A percentile compares a stretch with the other conserved stretches of the same genome.
phyloP scores from a whole-genome alignment of 2,888 invertebrate genomes.

The Neoitamus cyanurus region DNA sequence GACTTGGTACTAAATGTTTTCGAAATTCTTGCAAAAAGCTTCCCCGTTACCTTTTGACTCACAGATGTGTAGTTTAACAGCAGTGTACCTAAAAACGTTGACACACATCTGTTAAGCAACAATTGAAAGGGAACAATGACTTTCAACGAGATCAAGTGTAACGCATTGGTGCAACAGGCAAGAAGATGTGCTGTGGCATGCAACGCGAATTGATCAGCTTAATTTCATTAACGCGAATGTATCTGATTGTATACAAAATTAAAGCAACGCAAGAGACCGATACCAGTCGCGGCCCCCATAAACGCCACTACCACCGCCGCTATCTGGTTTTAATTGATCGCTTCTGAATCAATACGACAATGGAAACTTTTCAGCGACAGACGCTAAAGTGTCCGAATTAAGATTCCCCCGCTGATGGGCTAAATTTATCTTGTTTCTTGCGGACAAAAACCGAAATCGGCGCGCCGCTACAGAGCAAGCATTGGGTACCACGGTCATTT shows the following conservation, averaged over 20 bases:
- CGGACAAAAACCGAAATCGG: not conserved
- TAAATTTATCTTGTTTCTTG: constrained; percentile 4
- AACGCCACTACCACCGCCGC: not conserved
- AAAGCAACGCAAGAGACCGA: not conserved
- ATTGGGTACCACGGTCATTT: not conserved
- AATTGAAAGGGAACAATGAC: not conserved
- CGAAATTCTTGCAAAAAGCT: not conserved
- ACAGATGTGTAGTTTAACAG: not conserved
- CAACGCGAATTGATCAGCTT: not conserved
- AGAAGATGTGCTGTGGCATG: not conserved
- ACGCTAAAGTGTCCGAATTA: constrained; percentile 25
- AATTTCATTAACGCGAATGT: constrained; percentile 22
- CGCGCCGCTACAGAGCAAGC: not conserved
- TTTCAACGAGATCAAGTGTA: not conserved
- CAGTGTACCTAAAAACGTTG: not conserved
- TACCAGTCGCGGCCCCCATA: not conserved
- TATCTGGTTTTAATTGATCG: constrained; percentile 15
- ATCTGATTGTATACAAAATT: not conserved
- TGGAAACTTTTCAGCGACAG: constrained; percentile 24
- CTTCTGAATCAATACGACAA: constrained; percentile 7
- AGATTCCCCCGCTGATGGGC: not conserved
- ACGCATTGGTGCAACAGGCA: not conserved
- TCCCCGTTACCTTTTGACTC: not conserved
- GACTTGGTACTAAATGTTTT: too few species aligned
- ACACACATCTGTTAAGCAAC: not conserved